Evolutionary conservation across 2,113 vertebrate genomes (phyloP), one percentile per base, ranked within the genome.

Genomic region (Erythrocebus patas): DNA sequence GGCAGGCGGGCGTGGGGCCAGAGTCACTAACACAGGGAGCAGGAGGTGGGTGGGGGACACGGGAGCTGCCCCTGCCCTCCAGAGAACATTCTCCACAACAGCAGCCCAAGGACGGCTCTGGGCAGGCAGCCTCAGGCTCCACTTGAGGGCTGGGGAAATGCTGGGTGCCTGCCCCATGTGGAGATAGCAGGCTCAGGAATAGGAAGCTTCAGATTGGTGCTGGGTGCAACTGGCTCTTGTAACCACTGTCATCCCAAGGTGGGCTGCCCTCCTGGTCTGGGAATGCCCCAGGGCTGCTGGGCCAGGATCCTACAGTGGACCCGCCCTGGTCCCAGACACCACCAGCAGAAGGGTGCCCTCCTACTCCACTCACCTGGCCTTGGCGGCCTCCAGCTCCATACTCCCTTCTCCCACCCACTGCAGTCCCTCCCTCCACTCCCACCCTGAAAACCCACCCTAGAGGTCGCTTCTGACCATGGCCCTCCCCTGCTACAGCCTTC

Each of bases 341-440:
- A 30, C 27, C 68, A 83, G 35, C 2, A 1, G 11, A 27, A 45
- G 55, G 55, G 38, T 0, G 0, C 3, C 59, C 16, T 66, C n/a
- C 12, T 12, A 59, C 4, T 10, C 32, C 68, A 85, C 92, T 88
- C 78, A 94, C 92, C 90, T 55, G 55, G 96, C 91, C 57, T 22
- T 0, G 0, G 66, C 22, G n/a, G 50, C 75, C 64, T 3, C 18
- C 38, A 25, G 6, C 18, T 35, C 27, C 6, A 32, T 17, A 1
- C 23, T 10, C 23, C 43, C 17, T 25, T 66, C 43, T 57, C 35
- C 35, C 0, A 1, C 57, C 32, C 38, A 25, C n/a, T 45, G 6
- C 18, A 13, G 83, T 3, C 27, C 59, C 23, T 59, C 40, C 35
- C 4, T 9, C 13, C 22, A 16, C 57, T 38, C 8, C 0, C 3